Conservation (phyloP, 92 coral and sea anemone genomes). For the Porites evermanni region DNA sequence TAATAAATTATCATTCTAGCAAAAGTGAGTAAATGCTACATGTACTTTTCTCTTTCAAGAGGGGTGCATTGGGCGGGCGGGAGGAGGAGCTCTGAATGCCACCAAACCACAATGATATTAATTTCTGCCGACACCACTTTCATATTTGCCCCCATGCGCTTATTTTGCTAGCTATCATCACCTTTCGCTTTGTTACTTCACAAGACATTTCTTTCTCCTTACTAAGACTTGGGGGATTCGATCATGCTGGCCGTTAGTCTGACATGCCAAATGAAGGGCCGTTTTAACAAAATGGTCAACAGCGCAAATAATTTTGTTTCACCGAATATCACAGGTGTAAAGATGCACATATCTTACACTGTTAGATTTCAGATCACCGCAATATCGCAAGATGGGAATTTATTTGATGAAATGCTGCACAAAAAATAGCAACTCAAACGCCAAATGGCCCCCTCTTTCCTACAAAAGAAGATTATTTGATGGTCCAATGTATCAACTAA, state of each 20-base stretch:
- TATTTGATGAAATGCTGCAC: slow-evolving; percentile 5
- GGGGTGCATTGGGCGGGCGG: too few species aligned
- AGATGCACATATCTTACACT: slow-evolving; percentile 17
- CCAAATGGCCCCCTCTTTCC: slow-evolving; percentile 22
- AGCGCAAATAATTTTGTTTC: too few species aligned
- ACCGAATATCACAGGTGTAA: slow-evolving; percentile 3
- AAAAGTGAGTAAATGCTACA: too few species aligned
- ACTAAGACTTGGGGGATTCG: slow-evolving; percentile 9
- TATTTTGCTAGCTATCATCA: too few species aligned
- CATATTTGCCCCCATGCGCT: too few species aligned
- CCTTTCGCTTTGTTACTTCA: neutral
- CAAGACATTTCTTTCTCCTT: slow-evolving; percentile 21
- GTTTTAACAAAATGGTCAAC: too few species aligned
- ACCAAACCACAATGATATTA: too few species aligned
- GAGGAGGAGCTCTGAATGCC: too few species aligned
- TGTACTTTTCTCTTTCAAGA: too few species aligned
- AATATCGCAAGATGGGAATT: slow-evolving; percentile 4
- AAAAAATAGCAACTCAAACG: slow-evolving; percentile 16
- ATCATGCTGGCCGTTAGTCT: neutral
- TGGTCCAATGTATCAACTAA: slow-evolving; percentile 12
- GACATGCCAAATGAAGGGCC: slow-evolving; percentile 17
- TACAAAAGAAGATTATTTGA: neutral
- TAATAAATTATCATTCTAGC: too few species aligned
- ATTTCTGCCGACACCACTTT: too few species aligned
- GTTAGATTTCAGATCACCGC: slow-evolving; percentile 9